phyloP scores from a whole-genome alignment of 2,113 vertebrate genomes.

The Corythoichthys intestinalis region DNA sequence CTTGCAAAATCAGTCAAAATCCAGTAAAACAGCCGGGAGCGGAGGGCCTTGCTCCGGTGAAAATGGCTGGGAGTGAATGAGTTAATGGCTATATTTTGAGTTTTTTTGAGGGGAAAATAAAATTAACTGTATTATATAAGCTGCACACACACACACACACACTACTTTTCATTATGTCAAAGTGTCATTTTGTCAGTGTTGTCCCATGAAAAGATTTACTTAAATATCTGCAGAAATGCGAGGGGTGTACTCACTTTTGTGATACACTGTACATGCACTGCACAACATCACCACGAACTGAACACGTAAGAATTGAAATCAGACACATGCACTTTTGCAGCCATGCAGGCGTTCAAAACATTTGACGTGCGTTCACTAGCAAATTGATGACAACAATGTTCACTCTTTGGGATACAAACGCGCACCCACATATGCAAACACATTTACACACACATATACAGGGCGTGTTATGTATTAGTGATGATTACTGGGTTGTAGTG shows the following conservation, averaged over 20 bases:
- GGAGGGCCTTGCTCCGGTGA: no score
- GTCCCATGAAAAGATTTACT: no score
- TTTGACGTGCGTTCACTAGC: constrained; percentile 3
- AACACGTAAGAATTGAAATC: constrained; percentile 1
- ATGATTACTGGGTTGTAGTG: constrained; percentile 58
- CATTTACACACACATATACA: constrained; percentile 4
- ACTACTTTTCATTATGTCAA: no score
- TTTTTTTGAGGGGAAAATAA: no score
- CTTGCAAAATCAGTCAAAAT: no score
- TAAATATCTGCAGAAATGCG: no score
- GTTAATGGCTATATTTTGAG: no score
- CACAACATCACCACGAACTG: neutral
- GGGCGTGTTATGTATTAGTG: constrained; percentile 59
- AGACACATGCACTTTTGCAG: constrained; percentile 1
- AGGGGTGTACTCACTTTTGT: neutral
- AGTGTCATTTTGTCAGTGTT: no score
- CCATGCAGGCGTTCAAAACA: constrained; percentile 3
- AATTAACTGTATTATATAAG: neutral
- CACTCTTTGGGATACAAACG: constrained; percentile 3
- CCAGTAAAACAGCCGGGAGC: no score
- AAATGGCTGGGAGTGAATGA: no score
- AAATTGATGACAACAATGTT: constrained; percentile 35
- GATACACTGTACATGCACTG: neutral
- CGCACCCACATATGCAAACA: constrained; percentile 12
- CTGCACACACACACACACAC: neutral